Percentiles rank a stretch among this genome's conserved stretches.
These are phyloP conservation scores for Margaritifera margaritifera DNA, from an alignment of 2,888 invertebrate species.

Conservation along the genomic window DNA sequence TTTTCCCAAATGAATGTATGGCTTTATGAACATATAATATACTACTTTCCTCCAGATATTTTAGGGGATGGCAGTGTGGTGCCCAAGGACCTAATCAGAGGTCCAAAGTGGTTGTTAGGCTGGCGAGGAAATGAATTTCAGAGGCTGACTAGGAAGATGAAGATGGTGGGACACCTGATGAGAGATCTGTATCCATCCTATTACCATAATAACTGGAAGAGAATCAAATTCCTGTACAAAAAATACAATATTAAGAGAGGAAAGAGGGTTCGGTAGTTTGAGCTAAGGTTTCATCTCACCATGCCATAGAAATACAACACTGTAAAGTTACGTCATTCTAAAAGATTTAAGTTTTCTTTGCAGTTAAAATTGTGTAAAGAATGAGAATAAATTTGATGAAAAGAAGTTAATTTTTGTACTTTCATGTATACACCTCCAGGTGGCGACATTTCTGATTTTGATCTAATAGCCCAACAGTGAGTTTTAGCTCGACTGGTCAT, in stretches of 20 bases:
- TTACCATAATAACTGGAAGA: slow-evolving; percentile 59
- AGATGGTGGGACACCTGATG: slow-evolving; percentile 55
- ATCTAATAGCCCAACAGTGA: no score
- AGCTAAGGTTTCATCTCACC: no score
- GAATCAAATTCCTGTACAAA: slow-evolving; percentile 63
- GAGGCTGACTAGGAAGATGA: slow-evolving; percentile 57
- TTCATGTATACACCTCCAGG: no score
- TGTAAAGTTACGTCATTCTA: no score
- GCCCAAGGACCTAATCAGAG: slow-evolving; percentile 86
- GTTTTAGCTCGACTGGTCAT: no score
- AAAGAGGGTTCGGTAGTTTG: background rate
- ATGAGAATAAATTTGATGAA: no score
- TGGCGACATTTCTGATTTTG: no score
- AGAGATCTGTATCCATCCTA: slow-evolving; percentile 56
- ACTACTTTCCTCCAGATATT: slow-evolving; percentile 78
- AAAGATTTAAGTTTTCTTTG: no score
- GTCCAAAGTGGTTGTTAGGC: slow-evolving; percentile 93
- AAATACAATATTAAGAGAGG: slow-evolving; percentile 58
- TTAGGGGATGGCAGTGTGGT: slow-evolving; percentile 88
- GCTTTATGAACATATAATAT: background rate
- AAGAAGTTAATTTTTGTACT: no score
- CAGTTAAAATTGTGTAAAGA: no score
- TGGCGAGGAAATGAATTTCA: slow-evolving; percentile 86
- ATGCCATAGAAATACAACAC: no score
- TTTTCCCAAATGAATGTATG: background rate